Base-by-base conservation (phyloP, 2,113 vertebrate genomes). In the Erythrocercus mccallii region DNA sequence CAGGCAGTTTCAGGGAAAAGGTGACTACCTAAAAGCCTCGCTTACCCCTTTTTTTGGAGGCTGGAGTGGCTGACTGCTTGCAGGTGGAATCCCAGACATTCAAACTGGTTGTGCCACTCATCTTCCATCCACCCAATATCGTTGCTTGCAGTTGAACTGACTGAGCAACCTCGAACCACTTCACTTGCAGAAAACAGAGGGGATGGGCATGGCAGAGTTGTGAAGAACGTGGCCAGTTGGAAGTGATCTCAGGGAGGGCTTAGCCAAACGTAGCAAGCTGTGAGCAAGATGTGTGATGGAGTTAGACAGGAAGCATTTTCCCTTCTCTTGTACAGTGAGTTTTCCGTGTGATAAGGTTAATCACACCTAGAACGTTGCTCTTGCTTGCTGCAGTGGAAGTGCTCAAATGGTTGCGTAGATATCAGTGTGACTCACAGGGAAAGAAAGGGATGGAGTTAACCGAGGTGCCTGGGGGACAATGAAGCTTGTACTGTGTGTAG, bases 201-300 rank as follows among this genome's bases (percentile, higher is more conserved):
- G 61, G 30, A 48, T 30, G 64, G 76, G 60, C 64, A 70, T 54
- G 70, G 48, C 70, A 83, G 58, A 30, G 72, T 77, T 93, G 65
- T 64, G 61, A 92, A 87, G 65, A 72, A 81, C 0, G 5, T 77
- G 88, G 28, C 83, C 82, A 42, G 65, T 51, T 95, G 27, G 82
- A 93, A 91, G 53, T 33, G 64, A 85, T 93, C 47, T 60, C 74
- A 65, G 81, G 68, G 62, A 74, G 79, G 83, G 30, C 50, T 97
- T 27, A 85, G 87, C 61, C 84, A 87, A 85, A 60, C 0, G 25
- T 37, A 76, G 56, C 61, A 40, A 88, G n/a, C 53, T 37, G 51
- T 4, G 25, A 90, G 54, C 4, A 6, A 85, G 80, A 74, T 3
- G 33, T 66, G 78, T 80, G 33, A 37, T 50, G 62, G 82, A 87